Evolutionary conservation across 1,140 invertebrate genomes (phyloP), one percentile per base, ranked within the genome.

Genomic region (Plectus sambesii): DNA sequence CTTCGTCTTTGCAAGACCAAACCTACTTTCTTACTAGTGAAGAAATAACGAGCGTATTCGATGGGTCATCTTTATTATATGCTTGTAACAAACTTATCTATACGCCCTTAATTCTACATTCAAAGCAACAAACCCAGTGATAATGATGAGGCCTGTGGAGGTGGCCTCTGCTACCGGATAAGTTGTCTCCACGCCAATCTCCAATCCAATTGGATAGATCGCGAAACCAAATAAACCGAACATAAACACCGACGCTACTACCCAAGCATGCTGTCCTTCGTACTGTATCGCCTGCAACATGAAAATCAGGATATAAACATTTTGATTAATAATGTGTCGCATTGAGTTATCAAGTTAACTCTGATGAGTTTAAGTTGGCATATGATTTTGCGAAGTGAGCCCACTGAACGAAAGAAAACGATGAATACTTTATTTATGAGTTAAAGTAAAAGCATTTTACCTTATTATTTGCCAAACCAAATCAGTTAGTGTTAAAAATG

Each of bases 81-180:
- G 35, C 12, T 15, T 19, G 19, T 12, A 41, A 41, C 9, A 17
- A 9, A 12, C 15, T 1, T 15, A 5, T n/a, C 33, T 5, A 22
- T 17, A 22, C 19, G n/a, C n/a, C n/a, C n/a, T n/a, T n/a, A n/a
- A n/a, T n/a, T n/a, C n/a, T n/a, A n/a, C n/a, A n/a, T n/a, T 47
- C 19, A 45, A 47, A 24, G 25, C 1, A 19, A 64, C 65, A 60
- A 61, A 72, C 70, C 73, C 72, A 19, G 68, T 69, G 9, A 73
- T 68, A 29, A 73, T 62, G 29, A 74, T 58, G 3, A 74, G 49
- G 6, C 72, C 73, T 23, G 72, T 67, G 51, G 72, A 73, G 0
- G 70, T 72, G 37, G 69, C 72, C 49, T 73, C 73, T 1, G 71
- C 71, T 29, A 74, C 70, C 39, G 73, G 73, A 42, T 69, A 74